Base-by-base conservation (phyloP, 2,888 invertebrate species). In the Melanostoma mellinum region DNA sequence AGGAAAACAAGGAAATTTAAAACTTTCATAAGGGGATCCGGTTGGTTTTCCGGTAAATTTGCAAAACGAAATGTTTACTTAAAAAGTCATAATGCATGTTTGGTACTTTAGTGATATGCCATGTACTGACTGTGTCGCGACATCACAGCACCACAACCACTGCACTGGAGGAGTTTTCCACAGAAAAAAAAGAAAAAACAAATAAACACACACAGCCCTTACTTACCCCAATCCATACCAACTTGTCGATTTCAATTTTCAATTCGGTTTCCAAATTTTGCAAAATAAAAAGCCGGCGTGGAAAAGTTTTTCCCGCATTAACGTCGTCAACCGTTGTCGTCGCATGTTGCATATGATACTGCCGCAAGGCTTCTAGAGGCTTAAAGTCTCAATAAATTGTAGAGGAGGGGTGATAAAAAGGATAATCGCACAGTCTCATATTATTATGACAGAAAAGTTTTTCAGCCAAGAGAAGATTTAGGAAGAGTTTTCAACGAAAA, bases 311-410 rank as follows among this genome's bases (percentile, higher is more conserved):
- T 10, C 9, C 52, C 44, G 44, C 40, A 63, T 63, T 38, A 50
- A 50, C 38, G 8, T 2, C 48, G 61, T 46, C 46, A 36, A 20
- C 30, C 20, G 32, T 40, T 1, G 65, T 52, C 52, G n/a, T 80
- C 67, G 80, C 75, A 76, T 81, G 80, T 81, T 81, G 80, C 80
- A 76, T 74, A 74, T 71, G 80, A 81, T 67, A 71, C 71, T 65
- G 65, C 65, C 71, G 46, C 42, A 58, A 55, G 58, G 75, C 56
- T 53, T 8, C n/a, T 46, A 38, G 67, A 42, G 35, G 61, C 48
- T 79, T 60, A 36, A 53, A 38, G 72, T 38, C 56, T 65, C 36
- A 40, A 20, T 10, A 36, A 10, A 20, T 9, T 2, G 42, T 6
- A 4, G 46, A 9, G 36, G 4, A 33, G 10, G 8, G 6, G 30